These are phyloP conservation scores for Oreochromis tanganicae DNA, from an alignment of 2,113 vertebrate genomes.

Conservation along the genomic window DNA sequence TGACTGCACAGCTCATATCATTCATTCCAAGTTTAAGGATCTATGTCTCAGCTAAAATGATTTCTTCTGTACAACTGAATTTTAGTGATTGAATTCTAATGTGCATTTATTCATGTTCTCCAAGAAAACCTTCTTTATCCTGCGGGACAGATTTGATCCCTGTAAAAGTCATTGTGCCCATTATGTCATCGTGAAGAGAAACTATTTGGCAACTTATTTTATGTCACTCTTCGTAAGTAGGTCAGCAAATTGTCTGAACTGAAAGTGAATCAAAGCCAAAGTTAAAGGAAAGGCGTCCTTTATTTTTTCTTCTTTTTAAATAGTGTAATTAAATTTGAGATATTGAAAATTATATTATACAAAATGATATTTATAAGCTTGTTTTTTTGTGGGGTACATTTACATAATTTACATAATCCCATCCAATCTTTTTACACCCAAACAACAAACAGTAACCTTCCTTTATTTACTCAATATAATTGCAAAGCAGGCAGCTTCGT, in stretches of 20 bases:
- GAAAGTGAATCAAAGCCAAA: neutral
- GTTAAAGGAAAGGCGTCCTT: neutral
- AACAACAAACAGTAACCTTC: neutral
- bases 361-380: neutral
- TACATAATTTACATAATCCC: neutral
- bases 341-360: neutral
- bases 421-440: neutral
- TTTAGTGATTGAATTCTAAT: neutral
- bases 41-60: neutral
- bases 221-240: neutral
- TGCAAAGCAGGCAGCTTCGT: neutral
- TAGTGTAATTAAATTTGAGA: neutral
- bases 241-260: neutral
- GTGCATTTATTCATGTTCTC: neutral
- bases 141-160: neutral
- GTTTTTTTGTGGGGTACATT: neutral
- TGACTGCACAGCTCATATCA: neutral
- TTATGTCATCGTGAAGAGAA: neutral
- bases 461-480: neutral
- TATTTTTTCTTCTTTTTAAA: neutral
- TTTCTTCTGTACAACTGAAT: neutral
- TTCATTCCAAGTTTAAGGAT: neutral
- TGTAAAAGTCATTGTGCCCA: neutral
- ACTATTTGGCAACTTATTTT: slow-evolving; percentile 7
- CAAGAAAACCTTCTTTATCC: neutral